phyloP scores from a whole-genome alignment of 2,113 vertebrate species.

The Arvicanthis niloticus region DNA sequence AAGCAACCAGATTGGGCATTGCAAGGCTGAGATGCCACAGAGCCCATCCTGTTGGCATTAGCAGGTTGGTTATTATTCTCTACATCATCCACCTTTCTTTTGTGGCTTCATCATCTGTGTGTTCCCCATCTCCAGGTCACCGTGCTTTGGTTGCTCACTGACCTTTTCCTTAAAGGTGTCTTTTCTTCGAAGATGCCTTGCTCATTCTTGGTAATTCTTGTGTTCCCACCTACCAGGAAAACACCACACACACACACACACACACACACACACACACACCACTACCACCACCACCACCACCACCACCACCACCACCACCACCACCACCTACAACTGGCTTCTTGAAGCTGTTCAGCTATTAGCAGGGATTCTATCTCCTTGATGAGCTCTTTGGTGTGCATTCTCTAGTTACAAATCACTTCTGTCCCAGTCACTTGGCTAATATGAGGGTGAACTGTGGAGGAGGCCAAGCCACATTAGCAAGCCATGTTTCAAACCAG shows the following conservation, averaged over 20 bases:
- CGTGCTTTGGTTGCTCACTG: not conserved
- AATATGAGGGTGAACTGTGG: no score
- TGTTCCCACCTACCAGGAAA: not conserved
- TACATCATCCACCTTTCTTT: constrained; percentile 68
- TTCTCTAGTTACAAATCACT: no score
- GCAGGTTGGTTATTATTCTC: not conserved
- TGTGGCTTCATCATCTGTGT: constrained; percentile 73
- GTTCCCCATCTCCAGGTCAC: constrained; percentile 30
- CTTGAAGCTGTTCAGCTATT: not conserved
- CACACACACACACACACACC: no score
- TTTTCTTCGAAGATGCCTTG: not conserved
- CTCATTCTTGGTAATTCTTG: not conserved
- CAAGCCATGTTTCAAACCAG: not conserved
- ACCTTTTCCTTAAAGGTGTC: not conserved
- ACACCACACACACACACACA: not conserved
- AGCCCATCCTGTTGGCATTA: not conserved
- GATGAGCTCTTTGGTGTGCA: not conserved
- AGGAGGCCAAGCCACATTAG: not conserved
- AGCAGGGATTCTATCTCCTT: not conserved
- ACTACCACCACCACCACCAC: no score
- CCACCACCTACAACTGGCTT: not conserved
- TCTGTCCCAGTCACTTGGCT: no score
- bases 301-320: not conserved
- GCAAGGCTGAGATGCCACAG: not conserved
- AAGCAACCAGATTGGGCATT: not conserved